These are phyloP conservation scores for Cheiracanthium punctorium DNA, from an alignment of 2,888 invertebrate genomes.

Conservation along the genomic window DNA sequence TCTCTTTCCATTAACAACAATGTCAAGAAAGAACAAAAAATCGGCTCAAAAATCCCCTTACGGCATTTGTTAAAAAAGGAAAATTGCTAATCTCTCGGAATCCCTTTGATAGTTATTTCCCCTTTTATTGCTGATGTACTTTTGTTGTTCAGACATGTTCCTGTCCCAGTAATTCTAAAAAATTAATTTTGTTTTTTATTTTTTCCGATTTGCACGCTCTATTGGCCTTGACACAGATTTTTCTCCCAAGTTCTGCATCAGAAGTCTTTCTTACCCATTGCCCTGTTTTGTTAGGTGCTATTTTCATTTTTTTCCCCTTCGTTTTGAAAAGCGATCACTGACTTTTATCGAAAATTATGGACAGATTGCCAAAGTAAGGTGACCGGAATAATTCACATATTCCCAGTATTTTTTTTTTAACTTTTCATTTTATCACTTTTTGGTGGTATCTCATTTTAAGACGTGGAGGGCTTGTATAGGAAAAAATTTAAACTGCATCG, in stretches of 20 bases:
- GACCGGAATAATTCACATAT: too few relatives aligned
- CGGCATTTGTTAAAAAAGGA: conserved; percentile 2
- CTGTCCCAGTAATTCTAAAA: neutral
- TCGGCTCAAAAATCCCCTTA: too few relatives aligned
- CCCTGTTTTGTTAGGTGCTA: conserved; percentile 38
- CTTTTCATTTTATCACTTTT: too few relatives aligned
- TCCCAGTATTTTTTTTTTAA: too few relatives aligned
- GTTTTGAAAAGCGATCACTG: neutral
- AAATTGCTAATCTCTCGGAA: conserved; percentile 24
- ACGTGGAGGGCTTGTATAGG: too few relatives aligned
- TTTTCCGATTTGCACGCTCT: conserved; percentile 27
- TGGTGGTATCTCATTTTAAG: too few relatives aligned
- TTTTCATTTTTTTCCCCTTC: conserved; percentile 48
- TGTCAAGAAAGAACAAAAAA: too few relatives aligned
- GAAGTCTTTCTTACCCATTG: conserved; percentile 59
- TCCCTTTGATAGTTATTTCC: conserved; percentile 11
- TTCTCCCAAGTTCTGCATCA: conserved; percentile 47
- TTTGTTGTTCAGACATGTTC: conserved; percentile 13
- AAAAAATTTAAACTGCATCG: too few relatives aligned
- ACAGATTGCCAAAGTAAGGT: too few relatives aligned
- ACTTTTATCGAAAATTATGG: neutral
- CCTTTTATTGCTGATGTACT: neutral
- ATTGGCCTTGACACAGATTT: conserved; percentile 62
- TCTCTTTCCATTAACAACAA: too few relatives aligned
- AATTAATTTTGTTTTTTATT: conserved; percentile 16